Conservation (phyloP, 1,140 invertebrate species). For the Limonius californicus region DNA sequence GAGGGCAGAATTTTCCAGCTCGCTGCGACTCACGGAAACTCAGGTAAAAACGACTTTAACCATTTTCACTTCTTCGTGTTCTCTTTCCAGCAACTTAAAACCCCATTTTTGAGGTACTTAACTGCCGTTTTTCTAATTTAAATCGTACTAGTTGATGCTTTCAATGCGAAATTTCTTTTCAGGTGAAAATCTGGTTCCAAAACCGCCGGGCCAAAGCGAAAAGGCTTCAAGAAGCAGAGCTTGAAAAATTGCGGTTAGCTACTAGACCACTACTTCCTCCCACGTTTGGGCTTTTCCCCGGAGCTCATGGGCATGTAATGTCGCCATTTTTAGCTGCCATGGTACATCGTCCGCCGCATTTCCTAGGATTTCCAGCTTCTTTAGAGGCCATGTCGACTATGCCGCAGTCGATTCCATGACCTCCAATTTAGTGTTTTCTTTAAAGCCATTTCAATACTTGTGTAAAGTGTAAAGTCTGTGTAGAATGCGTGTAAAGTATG, state of each 20-base stretch:
- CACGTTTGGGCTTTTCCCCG: conserved; percentile 41
- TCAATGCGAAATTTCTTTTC: no score
- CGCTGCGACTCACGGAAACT: conserved; percentile 91
- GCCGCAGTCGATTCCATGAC: conserved; percentile 31
- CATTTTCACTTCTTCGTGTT: no score
- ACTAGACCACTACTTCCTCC: conserved; percentile 42
- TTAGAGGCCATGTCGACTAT: conserved; percentile 33
- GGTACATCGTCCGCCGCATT: conserved; percentile 43
- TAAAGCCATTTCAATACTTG: no score
- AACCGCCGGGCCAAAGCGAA: conserved; percentile 94
- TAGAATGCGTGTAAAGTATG: background rate
- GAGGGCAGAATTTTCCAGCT: conserved; percentile 92
- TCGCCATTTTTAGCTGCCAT: conserved; percentile 45
- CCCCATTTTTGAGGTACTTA: no score
- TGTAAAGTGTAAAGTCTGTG: background rate
- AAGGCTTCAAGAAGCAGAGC: conserved; percentile 89
- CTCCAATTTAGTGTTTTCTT: conserved; percentile 11
- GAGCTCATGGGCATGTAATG: conserved; percentile 31
- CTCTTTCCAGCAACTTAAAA: background rate
- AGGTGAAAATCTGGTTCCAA: conserved; percentile 98
- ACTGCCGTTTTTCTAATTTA: no score
- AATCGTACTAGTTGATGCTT: no score
- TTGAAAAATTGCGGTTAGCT: conserved; percentile 66
- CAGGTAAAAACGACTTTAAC: conserved; percentile 59
- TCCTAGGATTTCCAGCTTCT: conserved; percentile 32